Percentiles rank a stretch among this genome's conserved stretches.
Conservation (phyloP, 2,888 invertebrate species). For the Psylliodes chrysocephalus region DNA sequence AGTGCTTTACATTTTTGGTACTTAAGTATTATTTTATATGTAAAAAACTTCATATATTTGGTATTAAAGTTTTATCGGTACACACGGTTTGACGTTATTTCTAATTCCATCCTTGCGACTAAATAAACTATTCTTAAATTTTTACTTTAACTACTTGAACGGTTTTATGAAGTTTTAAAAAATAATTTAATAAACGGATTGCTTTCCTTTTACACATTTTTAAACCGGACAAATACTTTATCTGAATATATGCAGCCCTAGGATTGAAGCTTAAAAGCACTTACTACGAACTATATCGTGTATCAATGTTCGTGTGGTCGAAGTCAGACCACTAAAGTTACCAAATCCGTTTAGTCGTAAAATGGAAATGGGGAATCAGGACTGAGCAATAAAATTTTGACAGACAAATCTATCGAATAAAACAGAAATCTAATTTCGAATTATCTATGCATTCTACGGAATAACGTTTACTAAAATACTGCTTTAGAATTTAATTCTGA, state of each 20-base stretch:
- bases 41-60: too few relatives aligned
- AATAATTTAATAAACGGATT: neutral
- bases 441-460: slow-evolving; percentile 10
- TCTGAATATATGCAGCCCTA: slow-evolving; percentile 23
- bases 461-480: slow-evolving; percentile 1
- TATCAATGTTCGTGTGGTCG: slow-evolving; percentile 31
- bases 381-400: slow-evolving; percentile 57
- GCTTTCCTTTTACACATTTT: neutral
- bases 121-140: too few relatives aligned
- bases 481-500: too few relatives aligned
- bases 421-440: slow-evolving; percentile 56
- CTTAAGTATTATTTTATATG: too few relatives aligned
- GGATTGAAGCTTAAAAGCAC: slow-evolving; percentile 14
- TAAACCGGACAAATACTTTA: slow-evolving; percentile 22
- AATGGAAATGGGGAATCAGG: slow-evolving; percentile 38
- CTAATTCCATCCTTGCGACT: too few relatives aligned
- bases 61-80: too few relatives aligned
- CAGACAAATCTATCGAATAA: slow-evolving; percentile 53
- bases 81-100: too few relatives aligned
- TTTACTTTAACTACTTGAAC: too few relatives aligned
- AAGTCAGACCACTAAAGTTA: slow-evolving; percentile 24
- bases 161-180: neutral
- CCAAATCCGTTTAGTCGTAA: slow-evolving; percentile 36
- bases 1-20: too few relatives aligned
- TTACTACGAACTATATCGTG: slow-evolving; percentile 11